Conservation (phyloP, 2,113 vertebrate genomes). For the Limnothrissa miodon region DNA sequence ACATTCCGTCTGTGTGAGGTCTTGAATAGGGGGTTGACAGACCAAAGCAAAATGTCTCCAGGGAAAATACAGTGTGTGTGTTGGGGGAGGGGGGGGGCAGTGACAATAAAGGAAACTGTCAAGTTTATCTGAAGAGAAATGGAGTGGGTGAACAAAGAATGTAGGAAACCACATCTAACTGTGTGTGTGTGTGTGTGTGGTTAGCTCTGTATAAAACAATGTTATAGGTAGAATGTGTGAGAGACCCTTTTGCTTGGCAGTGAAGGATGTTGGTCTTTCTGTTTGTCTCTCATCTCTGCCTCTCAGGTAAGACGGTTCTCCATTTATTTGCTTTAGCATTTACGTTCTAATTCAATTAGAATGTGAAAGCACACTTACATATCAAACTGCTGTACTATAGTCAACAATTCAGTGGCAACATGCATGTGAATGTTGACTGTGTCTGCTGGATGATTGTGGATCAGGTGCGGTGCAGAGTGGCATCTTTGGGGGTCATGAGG, state of each 20-base stretch:
- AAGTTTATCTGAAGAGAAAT: too few relatives aligned
- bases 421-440: background rate
- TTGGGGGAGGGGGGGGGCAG: too few relatives aligned
- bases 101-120: too few relatives aligned
- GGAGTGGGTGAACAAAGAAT: too few relatives aligned
- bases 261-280: background rate
- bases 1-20: too few relatives aligned
- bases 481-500: slow-evolving; percentile 38
- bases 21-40: too few relatives aligned
- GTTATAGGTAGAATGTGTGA: background rate
- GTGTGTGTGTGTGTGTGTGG: background rate
- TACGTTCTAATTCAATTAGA: too few relatives aligned
- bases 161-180: too few relatives aligned
- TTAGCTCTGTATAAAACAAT: background rate
- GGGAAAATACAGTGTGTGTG: too few relatives aligned
- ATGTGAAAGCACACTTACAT: too few relatives aligned
- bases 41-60: too few relatives aligned
- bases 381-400: background rate
- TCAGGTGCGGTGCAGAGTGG: slow-evolving; percentile 20
- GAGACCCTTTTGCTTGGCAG: background rate
- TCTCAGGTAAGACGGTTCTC: slow-evolving; percentile 15
- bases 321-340: too few relatives aligned
- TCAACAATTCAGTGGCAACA: slow-evolving; percentile 9
- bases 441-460: slow-evolving; percentile 14
- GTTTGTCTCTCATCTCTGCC: slow-evolving; percentile 6